A percentile compares a stretch with the other conserved stretches of the same genome.
Evolutionary conservation across 2,888 invertebrate species (phyloP).

Genomic region (Heliconius erato): DNA sequence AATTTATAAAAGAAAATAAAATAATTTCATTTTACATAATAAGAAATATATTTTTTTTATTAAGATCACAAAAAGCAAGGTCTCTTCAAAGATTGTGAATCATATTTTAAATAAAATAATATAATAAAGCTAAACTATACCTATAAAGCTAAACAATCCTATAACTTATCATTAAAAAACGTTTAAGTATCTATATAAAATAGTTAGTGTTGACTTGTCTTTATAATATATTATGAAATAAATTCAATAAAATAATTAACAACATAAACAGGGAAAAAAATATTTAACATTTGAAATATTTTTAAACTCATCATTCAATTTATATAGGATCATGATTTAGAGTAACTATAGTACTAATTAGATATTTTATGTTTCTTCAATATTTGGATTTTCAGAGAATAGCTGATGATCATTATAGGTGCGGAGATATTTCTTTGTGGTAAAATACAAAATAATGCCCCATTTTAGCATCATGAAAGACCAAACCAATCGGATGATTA

Average conservation of each 20-base stretch:
- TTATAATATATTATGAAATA: background rate
- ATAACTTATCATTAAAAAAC: background rate
- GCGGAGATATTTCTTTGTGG: constrained; percentile 76
- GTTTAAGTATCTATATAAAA: background rate
- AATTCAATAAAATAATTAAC: background rate
- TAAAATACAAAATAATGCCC: constrained; percentile 79
- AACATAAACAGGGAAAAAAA: background rate
- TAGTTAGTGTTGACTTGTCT: background rate
- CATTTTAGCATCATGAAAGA: constrained; percentile 85
- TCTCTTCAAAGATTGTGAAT: background rate
- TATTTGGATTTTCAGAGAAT: constrained; percentile 78
- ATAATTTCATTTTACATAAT: too few species aligned
- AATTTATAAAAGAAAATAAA: background rate
- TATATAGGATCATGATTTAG: background rate
- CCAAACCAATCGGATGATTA: constrained; percentile 81
- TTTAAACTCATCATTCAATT: background rate
- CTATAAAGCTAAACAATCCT: background rate
- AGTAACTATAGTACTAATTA: constrained; percentile 16
- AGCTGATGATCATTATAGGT: constrained; percentile 80
- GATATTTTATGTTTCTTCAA: constrained; percentile 75
- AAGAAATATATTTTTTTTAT: background rate
- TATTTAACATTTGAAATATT: too few species aligned
- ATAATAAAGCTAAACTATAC: background rate
- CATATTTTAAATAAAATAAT: background rate
- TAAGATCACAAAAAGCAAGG: background rate